These are phyloP conservation scores for Bombus pyrosoma DNA, from an alignment of 1,140 invertebrate genomes.

Conservation along the genomic window DNA sequence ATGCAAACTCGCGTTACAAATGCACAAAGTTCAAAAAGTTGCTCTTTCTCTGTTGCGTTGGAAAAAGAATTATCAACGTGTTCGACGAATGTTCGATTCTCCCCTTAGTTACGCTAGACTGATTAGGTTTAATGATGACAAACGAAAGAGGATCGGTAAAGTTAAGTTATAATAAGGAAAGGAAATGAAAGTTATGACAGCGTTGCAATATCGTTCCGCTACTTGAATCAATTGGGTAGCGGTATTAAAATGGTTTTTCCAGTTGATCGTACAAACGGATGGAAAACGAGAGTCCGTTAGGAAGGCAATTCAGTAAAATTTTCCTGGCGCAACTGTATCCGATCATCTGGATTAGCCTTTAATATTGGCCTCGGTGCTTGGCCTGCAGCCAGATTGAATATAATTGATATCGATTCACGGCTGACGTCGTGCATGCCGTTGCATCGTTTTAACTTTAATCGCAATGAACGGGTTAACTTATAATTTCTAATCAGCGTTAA, in stretches of 20 bases:
- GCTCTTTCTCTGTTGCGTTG: no score
- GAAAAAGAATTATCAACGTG: neutral
- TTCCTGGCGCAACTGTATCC: conserved; percentile 24
- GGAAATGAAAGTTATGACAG: neutral
- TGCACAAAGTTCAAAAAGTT: no score
- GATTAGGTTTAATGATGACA: neutral
- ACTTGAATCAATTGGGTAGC: neutral
- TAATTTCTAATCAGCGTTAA: conserved; percentile 7
- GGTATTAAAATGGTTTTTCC: conserved; percentile 24
- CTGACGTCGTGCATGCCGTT: conserved; percentile 21
- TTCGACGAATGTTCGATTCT: neutral
- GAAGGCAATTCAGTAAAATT: conserved; percentile 48
- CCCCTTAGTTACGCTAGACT: neutral
- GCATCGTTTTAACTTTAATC: conserved; percentile 40
- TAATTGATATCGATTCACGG: conserved; percentile 49
- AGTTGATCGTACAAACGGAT: conserved; percentile 34
- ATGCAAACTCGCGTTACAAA: no score
- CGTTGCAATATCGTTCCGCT: neutral
- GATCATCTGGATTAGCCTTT: conserved; percentile 63
- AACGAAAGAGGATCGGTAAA: neutral
- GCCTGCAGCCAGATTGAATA: conserved; percentile 56
- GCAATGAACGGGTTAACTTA: conserved; percentile 10
- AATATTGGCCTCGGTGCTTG: conserved; percentile 52
- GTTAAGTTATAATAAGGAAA: no score
- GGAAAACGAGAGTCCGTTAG: conserved; percentile 35